Conservation (phyloP, 2,888 invertebrate species). For the Brachynemurus nebulosus region DNA sequence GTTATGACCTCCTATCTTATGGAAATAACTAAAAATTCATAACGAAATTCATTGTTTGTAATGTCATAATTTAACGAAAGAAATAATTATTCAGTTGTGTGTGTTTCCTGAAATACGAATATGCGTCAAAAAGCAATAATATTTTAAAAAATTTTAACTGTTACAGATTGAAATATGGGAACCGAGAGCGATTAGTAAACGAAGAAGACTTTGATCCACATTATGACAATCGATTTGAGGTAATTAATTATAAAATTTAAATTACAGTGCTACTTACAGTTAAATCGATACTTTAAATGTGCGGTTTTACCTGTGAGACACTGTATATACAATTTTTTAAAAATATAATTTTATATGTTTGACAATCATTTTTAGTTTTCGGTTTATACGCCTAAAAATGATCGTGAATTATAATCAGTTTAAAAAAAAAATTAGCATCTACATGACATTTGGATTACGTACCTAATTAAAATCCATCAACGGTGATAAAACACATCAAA, state of each 20-base stretch:
- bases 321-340: background rate
- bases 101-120: too few species aligned
- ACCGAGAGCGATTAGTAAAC: conserved; percentile 33
- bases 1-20: too few species aligned
- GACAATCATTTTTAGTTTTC: background rate
- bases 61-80: too few species aligned
- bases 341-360: conserved; percentile 1
- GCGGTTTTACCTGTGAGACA: too few species aligned
- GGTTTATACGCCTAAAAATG: background rate
- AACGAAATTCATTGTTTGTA: too few species aligned
- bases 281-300: background rate
- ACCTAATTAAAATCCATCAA: too few species aligned
- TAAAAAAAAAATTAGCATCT: too few species aligned
- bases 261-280: conserved; percentile 8
- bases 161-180: conserved; percentile 30
- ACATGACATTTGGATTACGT: too few species aligned
- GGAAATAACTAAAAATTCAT: too few species aligned
- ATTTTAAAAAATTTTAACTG: conserved; percentile 15
- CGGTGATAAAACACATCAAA: too few species aligned
- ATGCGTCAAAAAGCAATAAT: conserved; percentile 3
- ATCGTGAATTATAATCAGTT: too few species aligned
- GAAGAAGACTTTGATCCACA: conserved; percentile 29
- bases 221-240: conserved; percentile 27
- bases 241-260: conserved; percentile 23
- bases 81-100: too few species aligned